Conservation (phyloP, 2,113 vertebrate species). For the Cyanoliseus patagonus region DNA sequence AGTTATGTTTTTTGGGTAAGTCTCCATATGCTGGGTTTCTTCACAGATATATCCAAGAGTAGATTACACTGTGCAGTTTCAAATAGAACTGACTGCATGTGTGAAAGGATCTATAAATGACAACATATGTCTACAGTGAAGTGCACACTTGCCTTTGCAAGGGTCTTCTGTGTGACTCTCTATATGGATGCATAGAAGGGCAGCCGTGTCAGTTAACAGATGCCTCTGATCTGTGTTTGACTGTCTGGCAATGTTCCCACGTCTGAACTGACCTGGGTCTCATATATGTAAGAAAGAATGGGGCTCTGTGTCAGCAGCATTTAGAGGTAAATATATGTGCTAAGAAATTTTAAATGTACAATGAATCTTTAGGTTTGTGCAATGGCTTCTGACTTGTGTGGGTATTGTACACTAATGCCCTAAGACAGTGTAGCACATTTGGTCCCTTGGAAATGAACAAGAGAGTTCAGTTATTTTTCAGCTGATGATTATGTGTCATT, state of each 20-base stretch:
- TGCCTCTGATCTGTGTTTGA: constrained; percentile 4
- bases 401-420: constrained; percentile 6
- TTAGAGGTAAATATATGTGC: constrained; percentile 1
- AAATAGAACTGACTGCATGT: background rate
- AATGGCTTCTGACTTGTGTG: background rate
- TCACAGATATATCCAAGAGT: background rate
- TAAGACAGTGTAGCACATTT: background rate
- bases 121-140: background rate
- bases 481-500: constrained; percentile 32
- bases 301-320: background rate
- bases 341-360: background rate
- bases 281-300: background rate
- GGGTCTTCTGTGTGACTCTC: background rate
- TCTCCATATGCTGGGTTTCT: background rate
- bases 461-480: constrained; percentile 43
- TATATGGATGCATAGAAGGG: background rate
- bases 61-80: background rate
- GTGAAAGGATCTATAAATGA: background rate
- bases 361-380: background rate
- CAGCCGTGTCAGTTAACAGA: background rate
- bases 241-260: background rate
- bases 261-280: background rate
- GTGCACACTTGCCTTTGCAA: background rate
- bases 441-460: constrained; percentile 7
- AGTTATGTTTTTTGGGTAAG: rapidly evolving